Evolutionary conservation across 2,888 invertebrate genomes (phyloP), one percentile per base, ranked within the genome.

Genomic region (Tholera decimalis): DNA sequence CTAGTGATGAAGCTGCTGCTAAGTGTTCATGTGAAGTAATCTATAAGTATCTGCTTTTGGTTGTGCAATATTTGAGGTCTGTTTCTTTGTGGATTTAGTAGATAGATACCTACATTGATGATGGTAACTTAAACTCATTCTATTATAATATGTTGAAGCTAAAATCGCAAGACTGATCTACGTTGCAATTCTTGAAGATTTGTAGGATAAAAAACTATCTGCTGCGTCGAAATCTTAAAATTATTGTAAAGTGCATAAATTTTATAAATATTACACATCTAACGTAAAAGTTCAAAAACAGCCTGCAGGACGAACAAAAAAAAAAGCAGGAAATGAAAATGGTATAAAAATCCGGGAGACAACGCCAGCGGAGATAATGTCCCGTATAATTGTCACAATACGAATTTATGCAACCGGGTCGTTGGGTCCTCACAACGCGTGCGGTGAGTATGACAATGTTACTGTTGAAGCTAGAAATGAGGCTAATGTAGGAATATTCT

Each of bases 341-440:
- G 28, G 49, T 47, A 68, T 30, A 70, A 77, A 80, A 75, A 72
- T 70, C 66, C 57, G 54, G 26, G 65, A 65, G 70, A 80, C 76
- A 78, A 68, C 68, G 54, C 58, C 61, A 63, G 64, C 66, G 73
- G 82, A 86, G 85, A 87, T 85, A 87, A 89, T 83, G 84, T 81
- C 76, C 73, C 82, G 84, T 85, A 83, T 83, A 83, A 83, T 82
- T 86, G 85, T 86, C 85, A 80, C 83, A 83, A 83, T 86, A 87
- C 82, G 83, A 88, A 88, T 86, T 86, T 88, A 90, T 90, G 88
- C 85, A 89, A 81, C 75, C 80, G 83, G 85, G 85, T 79, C 87
- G 80, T 66, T 73, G 70, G 74, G 61, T 73, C 76, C 70, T 65
- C 70, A 70, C 61, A 76, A 65, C 68, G 76, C 67, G 71, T 64